These are phyloP conservation scores for Drosophila virilis DNA, from an alignment of 1,140 invertebrate species.

Conservation along the genomic window DNA sequence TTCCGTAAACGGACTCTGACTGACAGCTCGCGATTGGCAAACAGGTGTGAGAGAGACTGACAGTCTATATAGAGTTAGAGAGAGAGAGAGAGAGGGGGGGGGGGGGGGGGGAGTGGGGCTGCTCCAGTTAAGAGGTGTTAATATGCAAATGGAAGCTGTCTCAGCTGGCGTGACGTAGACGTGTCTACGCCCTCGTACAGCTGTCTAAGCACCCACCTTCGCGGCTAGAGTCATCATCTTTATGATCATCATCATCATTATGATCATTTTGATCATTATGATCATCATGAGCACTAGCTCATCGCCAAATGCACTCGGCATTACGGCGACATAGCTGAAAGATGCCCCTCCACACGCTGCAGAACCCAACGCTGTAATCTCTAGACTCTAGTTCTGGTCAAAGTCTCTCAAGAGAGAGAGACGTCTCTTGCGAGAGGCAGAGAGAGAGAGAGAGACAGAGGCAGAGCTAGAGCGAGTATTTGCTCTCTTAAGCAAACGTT, in stretches of 20 bases:
- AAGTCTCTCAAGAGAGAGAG: constrained; percentile 27
- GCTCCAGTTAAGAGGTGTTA: constrained; percentile 71
- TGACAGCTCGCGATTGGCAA: constrained; percentile 10
- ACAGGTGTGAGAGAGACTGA: neutral
- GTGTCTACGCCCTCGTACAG: constrained; percentile 40
- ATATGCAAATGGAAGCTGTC: constrained; percentile 62
- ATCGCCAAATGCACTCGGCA: constrained; percentile 68
- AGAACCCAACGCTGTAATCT: constrained; percentile 9
- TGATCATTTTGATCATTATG: constrained; percentile 6
- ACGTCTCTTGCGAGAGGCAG: neutral
- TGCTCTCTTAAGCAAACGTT: constrained; percentile 65
- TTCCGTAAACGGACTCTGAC: constrained; percentile 52
- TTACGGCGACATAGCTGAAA: constrained; percentile 42
- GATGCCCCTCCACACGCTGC: neutral
- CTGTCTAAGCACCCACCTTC: constrained; percentile 15
- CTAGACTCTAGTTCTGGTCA: constrained; percentile 18
- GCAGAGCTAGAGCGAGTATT: constrained; percentile 10
- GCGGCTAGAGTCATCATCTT: constrained; percentile 34
- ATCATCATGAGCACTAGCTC: constrained; percentile 44
- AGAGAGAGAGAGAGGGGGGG: neutral
- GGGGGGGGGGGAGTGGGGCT: constrained; percentile 11
- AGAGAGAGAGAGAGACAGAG: constrained; percentile 22
- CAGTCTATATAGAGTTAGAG: no score
- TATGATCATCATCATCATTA: constrained; percentile 17
- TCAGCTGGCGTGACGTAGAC: constrained; percentile 55